Conservation (phyloP, 2,888 invertebrate species). For the Drosophila prostipennis region DNA sequence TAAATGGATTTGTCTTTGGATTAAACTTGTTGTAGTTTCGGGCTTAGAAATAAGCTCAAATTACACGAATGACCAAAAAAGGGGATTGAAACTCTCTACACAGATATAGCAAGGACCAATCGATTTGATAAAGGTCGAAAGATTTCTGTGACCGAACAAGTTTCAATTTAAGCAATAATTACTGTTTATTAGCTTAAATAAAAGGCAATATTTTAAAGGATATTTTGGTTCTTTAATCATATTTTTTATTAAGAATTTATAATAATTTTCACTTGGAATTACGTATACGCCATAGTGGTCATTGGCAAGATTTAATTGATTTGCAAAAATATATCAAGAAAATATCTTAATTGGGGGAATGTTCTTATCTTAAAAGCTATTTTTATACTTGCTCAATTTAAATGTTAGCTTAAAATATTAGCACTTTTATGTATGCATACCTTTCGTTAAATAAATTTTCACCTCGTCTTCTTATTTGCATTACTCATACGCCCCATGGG, state of each 20-base stretch:
- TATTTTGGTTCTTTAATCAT: too few relatives aligned
- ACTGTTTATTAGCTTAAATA: too few relatives aligned
- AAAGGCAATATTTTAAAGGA: too few relatives aligned
- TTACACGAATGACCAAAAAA: conserved; percentile 25
- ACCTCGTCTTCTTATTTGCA: not conserved
- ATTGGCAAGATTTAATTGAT: too few relatives aligned
- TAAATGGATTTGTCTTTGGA: conserved; percentile 46
- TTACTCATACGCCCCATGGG: conserved; percentile 26
- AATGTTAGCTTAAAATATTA: not conserved
- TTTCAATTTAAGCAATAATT: too few relatives aligned
- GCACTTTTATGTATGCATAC: not conserved
- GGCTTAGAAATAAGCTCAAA: conserved; percentile 39
- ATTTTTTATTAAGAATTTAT: too few relatives aligned
- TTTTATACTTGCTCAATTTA: too few relatives aligned
- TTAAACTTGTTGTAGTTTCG: conserved; percentile 46
- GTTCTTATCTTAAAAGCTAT: too few relatives aligned
- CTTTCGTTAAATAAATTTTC: not conserved
- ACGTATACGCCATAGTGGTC: too few relatives aligned
- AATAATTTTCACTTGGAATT: too few relatives aligned
- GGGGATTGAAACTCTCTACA: conserved; percentile 14
- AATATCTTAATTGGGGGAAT: too few relatives aligned
- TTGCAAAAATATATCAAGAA: too few relatives aligned
- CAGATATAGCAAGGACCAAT: conserved; percentile 13
- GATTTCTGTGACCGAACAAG: not conserved
- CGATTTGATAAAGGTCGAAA: not conserved